phyloP scores from a whole-genome alignment of 1,140 invertebrate species.

The Eurosta solidaginis region DNA sequence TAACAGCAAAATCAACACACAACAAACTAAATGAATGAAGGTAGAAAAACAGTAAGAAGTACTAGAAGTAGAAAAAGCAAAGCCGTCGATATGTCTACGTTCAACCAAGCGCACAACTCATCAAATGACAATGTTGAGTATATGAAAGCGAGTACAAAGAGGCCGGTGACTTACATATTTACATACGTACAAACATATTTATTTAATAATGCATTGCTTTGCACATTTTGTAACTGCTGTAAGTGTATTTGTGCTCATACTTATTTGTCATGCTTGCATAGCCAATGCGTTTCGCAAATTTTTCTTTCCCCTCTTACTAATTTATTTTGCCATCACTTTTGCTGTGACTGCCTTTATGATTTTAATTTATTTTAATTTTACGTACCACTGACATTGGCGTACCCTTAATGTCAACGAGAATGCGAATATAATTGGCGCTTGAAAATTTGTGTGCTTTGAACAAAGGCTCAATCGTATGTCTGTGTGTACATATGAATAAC shows the following conservation, averaged over 20 bases:
- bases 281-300: background rate
- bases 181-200: no score
- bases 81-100: background rate
- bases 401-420: no score
- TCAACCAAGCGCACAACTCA: background rate
- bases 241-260: background rate
- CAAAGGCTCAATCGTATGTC: background rate
- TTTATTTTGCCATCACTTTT: background rate
- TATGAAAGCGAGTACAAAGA: background rate
- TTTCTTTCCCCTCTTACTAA: background rate
- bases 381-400: constrained; percentile 3
- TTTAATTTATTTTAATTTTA: constrained; percentile 33
- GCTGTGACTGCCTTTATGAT: constrained; percentile 39
- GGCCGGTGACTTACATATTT: constrained; percentile 27
- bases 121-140: background rate
- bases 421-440: background rate
- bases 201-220: background rate
- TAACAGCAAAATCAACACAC: background rate
- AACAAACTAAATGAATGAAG: background rate
- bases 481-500: background rate
- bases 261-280: background rate
- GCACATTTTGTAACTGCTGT: background rate
- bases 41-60: background rate
- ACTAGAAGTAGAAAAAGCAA: background rate
- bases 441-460: background rate